phyloP scores from a whole-genome alignment of 2,113 vertebrate genomes.

The Piaya cayana region DNA sequence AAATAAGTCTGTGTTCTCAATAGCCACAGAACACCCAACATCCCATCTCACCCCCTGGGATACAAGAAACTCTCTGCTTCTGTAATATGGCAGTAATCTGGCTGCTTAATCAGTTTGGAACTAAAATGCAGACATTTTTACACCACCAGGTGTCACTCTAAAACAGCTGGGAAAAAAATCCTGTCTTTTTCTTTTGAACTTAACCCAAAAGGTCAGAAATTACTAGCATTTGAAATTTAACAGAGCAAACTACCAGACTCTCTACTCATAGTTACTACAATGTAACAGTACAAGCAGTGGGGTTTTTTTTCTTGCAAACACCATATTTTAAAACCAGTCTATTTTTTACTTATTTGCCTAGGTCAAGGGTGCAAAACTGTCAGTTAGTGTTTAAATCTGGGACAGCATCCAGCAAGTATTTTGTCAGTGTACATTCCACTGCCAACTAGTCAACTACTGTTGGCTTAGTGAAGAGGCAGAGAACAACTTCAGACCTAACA shows the following conservation, averaged over 20 bases:
- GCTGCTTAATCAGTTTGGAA: not conserved
- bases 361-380: not conserved
- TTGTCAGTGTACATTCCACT: not conserved
- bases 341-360: not conserved
- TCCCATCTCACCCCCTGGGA: fast-evolving
- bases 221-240: not conserved
- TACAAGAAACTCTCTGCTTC: not conserved
- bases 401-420: not conserved
- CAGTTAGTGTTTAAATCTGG: not conserved
- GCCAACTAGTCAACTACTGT: not conserved
- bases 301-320: not conserved
- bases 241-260: not conserved
- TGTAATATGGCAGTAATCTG: not conserved
- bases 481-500: not conserved
- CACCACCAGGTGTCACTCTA: slow-evolving; percentile 58
- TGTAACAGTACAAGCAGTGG: not conserved
- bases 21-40: not conserved
- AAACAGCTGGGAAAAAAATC: not conserved
- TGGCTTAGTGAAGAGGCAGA: not conserved
- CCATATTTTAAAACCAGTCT: not conserved
- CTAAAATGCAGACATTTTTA: not conserved
- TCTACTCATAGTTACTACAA: not conserved
- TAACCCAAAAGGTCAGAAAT: not conserved
- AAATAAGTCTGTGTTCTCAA: not conserved
- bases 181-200: not conserved